Evolutionary conservation across 2,888 invertebrate species (phyloP).

Genomic region (Phortica okadai): DNA sequence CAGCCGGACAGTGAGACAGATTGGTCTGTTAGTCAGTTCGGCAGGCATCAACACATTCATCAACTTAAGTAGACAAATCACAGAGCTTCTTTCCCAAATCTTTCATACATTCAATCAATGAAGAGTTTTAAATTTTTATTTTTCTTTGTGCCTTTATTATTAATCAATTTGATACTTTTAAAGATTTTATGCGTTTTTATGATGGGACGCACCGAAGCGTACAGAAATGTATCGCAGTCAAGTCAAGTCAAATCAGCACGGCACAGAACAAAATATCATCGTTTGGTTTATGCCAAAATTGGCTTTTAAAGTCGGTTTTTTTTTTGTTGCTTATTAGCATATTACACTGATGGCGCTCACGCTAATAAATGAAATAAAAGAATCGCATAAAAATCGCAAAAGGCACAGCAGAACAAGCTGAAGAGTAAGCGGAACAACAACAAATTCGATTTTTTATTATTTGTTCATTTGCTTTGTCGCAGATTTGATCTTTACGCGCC

Average conservation of each 20-base stretch:
- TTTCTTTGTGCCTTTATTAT: slow-evolving; percentile 61
- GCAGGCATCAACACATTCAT: slow-evolving; percentile 26
- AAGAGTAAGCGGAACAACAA: not conserved
- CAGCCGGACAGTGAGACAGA: not conserved
- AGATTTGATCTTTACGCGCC: slow-evolving; percentile 15
- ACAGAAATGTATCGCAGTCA: slow-evolving; percentile 13
- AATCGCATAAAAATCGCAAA: not conserved
- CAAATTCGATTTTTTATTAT: not conserved
- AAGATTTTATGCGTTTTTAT: not conserved
- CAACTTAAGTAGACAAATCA: slow-evolving; percentile 33
- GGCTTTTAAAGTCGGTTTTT: not conserved
- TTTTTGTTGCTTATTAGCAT: not conserved
- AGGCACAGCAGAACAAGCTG: not conserved
- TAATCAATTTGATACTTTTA: slow-evolving; percentile 70
- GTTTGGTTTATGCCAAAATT: too few relatives aligned
- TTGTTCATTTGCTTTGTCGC: slow-evolving; percentile 46
- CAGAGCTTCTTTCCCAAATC: slow-evolving; percentile 15
- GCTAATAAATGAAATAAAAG: slow-evolving; percentile 27
- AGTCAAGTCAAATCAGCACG: not conserved
- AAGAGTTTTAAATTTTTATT: slow-evolving; percentile 55
- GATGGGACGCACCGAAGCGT: slow-evolving; percentile 36
- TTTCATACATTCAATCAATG: not conserved
- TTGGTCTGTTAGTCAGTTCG: not conserved
- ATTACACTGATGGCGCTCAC: not conserved
- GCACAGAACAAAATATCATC: too few relatives aligned